Evolutionary conservation across 64 coral and sea anemone genomes (phyloP).

Genomic region (Stichodactyla helianthus): DNA sequence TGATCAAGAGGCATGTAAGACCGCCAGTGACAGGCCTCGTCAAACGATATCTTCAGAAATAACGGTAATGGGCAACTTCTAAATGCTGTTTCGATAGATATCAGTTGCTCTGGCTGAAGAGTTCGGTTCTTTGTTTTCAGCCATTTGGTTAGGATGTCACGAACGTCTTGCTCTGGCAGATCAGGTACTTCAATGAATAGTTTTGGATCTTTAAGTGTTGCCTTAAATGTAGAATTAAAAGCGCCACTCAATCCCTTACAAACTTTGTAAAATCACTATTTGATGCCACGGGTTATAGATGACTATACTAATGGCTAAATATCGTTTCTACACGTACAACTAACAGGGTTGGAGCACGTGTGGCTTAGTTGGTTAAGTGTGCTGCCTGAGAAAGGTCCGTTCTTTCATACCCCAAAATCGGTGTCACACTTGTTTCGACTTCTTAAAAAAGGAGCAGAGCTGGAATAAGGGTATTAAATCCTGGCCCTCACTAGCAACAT

Average conservation of each 20-base stretch:
- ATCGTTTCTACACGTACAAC: no score
- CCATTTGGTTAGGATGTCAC: constrained; percentile 63
- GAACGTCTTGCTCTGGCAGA: constrained; percentile 50
- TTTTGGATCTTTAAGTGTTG: constrained; percentile 55
- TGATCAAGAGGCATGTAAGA: constrained; percentile 57
- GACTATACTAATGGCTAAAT: no score
- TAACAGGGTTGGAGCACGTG: no score
- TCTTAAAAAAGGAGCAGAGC: no score
- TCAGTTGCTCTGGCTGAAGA: constrained; percentile 43
- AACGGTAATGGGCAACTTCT: constrained; percentile 66
- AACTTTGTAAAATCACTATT: no score
- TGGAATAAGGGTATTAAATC: no score
- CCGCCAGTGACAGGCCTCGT: constrained; percentile 65
- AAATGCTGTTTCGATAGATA: constrained; percentile 47
- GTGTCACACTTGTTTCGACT: no score
- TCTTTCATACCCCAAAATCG: no score
- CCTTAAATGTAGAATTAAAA: constrained; percentile 29
- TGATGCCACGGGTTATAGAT: no score
- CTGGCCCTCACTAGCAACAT: no score
- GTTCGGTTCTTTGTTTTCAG: constrained; percentile 41
- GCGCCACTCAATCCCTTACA: neutral
- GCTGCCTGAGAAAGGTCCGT: no score
- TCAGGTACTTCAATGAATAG: constrained; percentile 58
- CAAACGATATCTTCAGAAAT: constrained; percentile 83
- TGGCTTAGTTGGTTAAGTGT: no score